Conservation (phyloP, 1,140 invertebrate genomes). For the Dreissena rostriformis region DNA sequence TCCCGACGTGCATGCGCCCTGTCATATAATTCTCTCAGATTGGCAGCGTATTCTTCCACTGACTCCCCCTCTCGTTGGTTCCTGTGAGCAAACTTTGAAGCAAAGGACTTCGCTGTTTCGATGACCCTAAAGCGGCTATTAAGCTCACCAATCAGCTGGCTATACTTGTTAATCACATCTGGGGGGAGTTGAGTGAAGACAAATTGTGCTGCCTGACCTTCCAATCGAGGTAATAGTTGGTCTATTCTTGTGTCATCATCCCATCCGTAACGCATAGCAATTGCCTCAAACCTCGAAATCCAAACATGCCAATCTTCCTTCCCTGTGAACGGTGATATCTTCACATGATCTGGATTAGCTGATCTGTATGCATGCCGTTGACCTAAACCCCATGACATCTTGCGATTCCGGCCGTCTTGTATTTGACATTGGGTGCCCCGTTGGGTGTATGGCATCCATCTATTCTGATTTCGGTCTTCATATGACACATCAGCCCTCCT, state of each 20-base stretch:
- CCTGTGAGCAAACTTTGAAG: background rate
- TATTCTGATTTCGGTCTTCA: too few relatives aligned
- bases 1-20: conserved; percentile 13
- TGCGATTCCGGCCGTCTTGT: too few relatives aligned
- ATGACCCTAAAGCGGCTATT: conserved; percentile 34
- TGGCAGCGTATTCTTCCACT: conserved; percentile 14
- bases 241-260: conserved; percentile 2
- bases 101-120: too few relatives aligned
- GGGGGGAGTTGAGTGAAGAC: conserved; percentile 12
- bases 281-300: conserved; percentile 35
- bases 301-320: conserved; percentile 23
- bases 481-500: too few relatives aligned
- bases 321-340: conserved; percentile 17
- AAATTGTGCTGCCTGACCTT: conserved; percentile 1
- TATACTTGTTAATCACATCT: background rate
- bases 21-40: conserved; percentile 17
- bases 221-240: conserved; percentile 16
- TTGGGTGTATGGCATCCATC: too few relatives aligned
- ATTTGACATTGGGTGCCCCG: too few relatives aligned
- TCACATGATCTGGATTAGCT: conserved; percentile 6
- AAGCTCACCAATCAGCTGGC: background rate
- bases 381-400: too few relatives aligned
- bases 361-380: too few relatives aligned
- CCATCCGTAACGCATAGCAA: background rate
- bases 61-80: conserved; percentile 10